A percentile compares a stretch with the other conserved stretches of the same genome.
These are phyloP conservation scores for Lutraria lutraria DNA, from an alignment of 2,888 invertebrate genomes.

Conservation along the genomic window DNA sequence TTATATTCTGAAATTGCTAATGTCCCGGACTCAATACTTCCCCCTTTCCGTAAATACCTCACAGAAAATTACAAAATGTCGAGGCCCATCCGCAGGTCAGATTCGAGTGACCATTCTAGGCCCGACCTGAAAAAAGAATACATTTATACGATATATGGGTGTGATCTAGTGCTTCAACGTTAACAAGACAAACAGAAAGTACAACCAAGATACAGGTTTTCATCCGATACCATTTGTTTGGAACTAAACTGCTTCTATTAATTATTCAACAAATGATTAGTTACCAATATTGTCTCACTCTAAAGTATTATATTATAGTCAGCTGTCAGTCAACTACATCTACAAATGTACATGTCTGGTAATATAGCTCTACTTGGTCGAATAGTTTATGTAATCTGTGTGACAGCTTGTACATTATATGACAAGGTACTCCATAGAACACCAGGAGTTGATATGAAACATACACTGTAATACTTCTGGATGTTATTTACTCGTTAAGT, in stretches of 20 bases:
- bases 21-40: not conserved
- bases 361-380: no score
- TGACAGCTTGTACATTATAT: no score
- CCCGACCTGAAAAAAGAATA: slow-evolving; percentile 60
- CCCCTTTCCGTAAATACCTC: slow-evolving; percentile 45
- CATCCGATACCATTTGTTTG: not conserved
- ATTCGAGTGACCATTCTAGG: slow-evolving; percentile 48
- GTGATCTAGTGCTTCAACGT: not conserved
- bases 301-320: not conserved
- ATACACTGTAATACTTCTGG: no score
- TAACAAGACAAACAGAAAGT: not conserved
- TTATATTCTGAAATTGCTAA: not conserved
- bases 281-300: not conserved
- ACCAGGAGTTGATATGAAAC: no score
- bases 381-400: no score
- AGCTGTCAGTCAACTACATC: not conserved
- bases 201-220: not conserved
- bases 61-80: slow-evolving; percentile 40
- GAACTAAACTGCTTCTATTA: not conserved
- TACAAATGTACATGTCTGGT: no score
- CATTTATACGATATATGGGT: slow-evolving; percentile 36
- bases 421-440: no score
- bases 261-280: not conserved
- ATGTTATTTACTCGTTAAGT: no score
- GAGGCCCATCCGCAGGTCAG: slow-evolving; percentile 55